A percentile compares a stretch with the other conserved stretches of the same genome.
Conservation (phyloP, 1,140 invertebrate genomes). For the Campoletis sonorensis region DNA sequence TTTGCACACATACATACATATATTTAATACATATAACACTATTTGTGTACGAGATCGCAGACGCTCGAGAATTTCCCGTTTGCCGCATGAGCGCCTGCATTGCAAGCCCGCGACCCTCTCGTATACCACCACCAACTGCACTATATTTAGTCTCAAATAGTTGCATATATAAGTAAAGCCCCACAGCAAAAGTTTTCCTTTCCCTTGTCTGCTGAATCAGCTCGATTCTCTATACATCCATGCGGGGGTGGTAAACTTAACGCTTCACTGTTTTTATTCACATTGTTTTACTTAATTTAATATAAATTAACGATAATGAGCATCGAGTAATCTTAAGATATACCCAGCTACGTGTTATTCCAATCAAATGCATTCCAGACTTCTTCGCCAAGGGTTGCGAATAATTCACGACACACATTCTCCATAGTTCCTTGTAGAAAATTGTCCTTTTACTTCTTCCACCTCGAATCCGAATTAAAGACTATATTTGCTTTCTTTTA, state of each 20-base stretch:
- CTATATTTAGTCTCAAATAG: constrained; percentile 35
- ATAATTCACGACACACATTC: no score
- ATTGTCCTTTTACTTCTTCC: no score
- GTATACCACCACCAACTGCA: constrained; percentile 1
- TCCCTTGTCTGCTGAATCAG: constrained; percentile 9
- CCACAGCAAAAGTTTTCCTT: constrained; percentile 13
- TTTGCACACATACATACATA: neutral
- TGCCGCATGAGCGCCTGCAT: constrained; percentile 41
- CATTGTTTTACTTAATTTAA: no score
- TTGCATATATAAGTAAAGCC: constrained; percentile 17
- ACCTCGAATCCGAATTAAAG: no score
- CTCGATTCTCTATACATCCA: neutral
- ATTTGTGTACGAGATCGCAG: constrained; percentile 32
- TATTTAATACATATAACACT: constrained; percentile 10
- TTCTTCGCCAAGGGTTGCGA: no score
- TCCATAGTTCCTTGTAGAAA: no score
- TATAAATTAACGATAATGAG: no score
- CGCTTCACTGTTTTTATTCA: neutral
- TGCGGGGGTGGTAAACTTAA: neutral
- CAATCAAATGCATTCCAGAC: no score
- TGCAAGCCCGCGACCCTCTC: constrained; percentile 33
- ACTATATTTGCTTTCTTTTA: no score
- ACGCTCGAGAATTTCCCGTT: constrained; percentile 43
- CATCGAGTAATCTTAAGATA: no score
- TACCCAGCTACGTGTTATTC: no score